Evolutionary conservation across 1,140 invertebrate species (phyloP).

Genomic region (Muscidifurax raptorellus): DNA sequence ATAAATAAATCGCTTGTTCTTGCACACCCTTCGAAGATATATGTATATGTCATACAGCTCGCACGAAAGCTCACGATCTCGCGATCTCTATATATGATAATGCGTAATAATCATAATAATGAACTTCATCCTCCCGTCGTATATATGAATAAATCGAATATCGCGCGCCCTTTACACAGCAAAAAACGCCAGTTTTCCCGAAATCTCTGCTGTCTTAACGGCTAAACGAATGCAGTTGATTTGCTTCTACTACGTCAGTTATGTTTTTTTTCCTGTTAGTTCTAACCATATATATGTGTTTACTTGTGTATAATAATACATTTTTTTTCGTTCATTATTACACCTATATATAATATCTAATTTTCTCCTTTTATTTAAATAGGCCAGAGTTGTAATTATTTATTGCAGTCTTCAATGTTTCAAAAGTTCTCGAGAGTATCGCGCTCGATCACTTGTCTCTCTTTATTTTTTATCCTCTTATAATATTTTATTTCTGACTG

Average conservation of each 20-base stretch:
- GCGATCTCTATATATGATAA: background rate
- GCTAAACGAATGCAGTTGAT: conserved; percentile 4
- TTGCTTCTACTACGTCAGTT: background rate
- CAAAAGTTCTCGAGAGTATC: conserved; percentile 44
- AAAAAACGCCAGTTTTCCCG: background rate
- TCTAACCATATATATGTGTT: conserved; percentile 5
- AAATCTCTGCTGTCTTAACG: conserved; percentile 4
- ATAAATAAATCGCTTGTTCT: conserved; percentile 46
- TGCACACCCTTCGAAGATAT: conserved; percentile 20
- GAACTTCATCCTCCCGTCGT: background rate
- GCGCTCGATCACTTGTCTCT: conserved; percentile 24
- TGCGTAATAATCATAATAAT: conserved; percentile 5
- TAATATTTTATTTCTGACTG: conserved; percentile 13
- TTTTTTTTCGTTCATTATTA: conserved; percentile 47
- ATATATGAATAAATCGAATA: conserved; percentile 34
- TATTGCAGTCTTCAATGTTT: conserved; percentile 67
- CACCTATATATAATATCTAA: conserved; percentile 55
- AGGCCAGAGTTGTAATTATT: conserved; percentile 65
- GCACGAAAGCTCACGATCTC: conserved; percentile 28
- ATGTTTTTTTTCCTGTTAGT: background rate
- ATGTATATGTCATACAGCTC: conserved; percentile 16
- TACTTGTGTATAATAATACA: conserved; percentile 39
- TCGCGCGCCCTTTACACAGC: background rate
- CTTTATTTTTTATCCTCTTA: background rate
- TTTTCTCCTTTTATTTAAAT: conserved; percentile 58